Evolutionary conservation across 2,113 vertebrate genomes (phyloP).

Genomic region (Melospiza melodia): DNA sequence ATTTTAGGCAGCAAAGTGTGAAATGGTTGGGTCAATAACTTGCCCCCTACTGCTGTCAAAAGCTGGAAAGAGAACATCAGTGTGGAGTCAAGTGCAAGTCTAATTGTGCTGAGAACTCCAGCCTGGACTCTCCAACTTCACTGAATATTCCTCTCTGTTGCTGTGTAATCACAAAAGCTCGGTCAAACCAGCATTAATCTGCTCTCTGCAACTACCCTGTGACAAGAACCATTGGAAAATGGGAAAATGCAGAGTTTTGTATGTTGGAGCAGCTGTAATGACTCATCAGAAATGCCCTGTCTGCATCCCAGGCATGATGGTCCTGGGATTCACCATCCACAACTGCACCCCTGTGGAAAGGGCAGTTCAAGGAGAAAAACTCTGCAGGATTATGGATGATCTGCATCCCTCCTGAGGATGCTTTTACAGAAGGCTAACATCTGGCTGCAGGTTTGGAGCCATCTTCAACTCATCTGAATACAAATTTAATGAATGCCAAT

Average conservation of each 20-base stretch:
- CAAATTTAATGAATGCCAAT: conserved; percentile 59
- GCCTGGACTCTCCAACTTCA: background rate
- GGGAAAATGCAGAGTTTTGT: background rate
- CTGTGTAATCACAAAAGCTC: background rate
- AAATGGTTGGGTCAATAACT: conserved; percentile 29
- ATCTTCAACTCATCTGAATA: conserved; percentile 48
- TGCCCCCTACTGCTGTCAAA: background rate
- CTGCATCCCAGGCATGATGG: background rate
- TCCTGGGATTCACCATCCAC: background rate
- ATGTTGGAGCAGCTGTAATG: background rate
- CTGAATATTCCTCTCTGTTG: background rate
- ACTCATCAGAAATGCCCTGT: background rate
- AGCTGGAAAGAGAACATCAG: background rate
- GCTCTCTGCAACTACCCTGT: background rate
- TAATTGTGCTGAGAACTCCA: background rate
- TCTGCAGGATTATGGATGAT: conserved; percentile 22
- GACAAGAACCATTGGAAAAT: background rate
- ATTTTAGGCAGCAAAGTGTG: conserved; percentile 48
- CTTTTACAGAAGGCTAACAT: conserved; percentile 35
- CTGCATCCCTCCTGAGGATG: conserved; percentile 22
- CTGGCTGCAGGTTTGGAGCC: conserved; percentile 44
- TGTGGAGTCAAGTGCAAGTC: background rate
- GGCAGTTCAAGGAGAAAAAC: conserved; percentile 43
- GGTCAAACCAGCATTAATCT: background rate
- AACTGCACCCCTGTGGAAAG: background rate